Evolutionary conservation across 2,797 vertebrate genomes (phyloP), one percentile per base, ranked within the genome.

Genomic region (Sternarchorhynchus goeldii): DNA sequence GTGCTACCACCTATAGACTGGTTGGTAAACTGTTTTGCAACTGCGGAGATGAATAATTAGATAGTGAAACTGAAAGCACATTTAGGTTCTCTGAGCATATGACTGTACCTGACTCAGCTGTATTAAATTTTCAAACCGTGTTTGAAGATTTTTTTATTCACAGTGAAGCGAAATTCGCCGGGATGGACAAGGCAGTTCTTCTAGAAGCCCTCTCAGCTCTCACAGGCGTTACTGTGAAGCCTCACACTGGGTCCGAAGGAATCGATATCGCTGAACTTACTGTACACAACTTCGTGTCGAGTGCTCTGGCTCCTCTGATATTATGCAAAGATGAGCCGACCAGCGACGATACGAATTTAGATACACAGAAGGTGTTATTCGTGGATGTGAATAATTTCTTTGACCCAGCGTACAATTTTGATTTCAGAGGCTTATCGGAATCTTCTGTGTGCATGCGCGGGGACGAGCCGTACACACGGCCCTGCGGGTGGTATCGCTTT

Each of bases 121-220:
- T 50, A 14, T 50, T 14, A 50, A 1, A 10, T 50, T 50, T 50
- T 50, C 45, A 50, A 2, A 12, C 10, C 8, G 45, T 50, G 45
- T 25, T 25, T 50, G 45, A 50, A 2, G 3, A 50, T 50, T 50
- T 50, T 45, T 14, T 14, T 50, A 50, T 50, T 64, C 17, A 16
- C 2, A 64, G 62, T 16, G 18, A 56, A n/a, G 34, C 32, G 17
- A 16, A 29, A 2, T 12, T 65, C 14, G 31, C 64, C 25, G 18
- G 0, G 16, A 58, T 83, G 21, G 60, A 75, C 31, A 21, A 45
- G 50, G 66, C 66, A 0, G 0, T 83, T 6, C 5, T 36, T 58
- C 50, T 81, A 60, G 82, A 78, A 72, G 76, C 72, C 17, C 82
- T 81, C 4, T 81, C 67, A 2, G 8, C 62, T 53, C 76, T 83